These are phyloP conservation scores for Eupsilia transversa DNA, from an alignment of 2,888 invertebrate species.

Conservation along the genomic window DNA sequence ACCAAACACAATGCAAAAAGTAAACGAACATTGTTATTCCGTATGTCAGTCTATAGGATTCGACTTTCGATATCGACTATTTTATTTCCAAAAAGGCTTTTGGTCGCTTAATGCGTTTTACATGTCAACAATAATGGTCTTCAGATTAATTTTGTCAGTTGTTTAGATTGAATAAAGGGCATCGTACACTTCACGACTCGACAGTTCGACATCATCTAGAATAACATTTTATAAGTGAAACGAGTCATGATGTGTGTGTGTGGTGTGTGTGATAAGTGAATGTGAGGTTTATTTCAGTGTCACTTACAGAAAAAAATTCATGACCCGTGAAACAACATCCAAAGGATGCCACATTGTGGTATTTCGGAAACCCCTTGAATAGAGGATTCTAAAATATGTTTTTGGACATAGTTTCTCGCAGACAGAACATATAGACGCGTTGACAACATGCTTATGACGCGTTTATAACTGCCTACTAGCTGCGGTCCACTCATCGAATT, in stretches of 20 bases:
- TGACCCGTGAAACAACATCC: neutral
- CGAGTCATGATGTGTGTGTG: too few relatives aligned
- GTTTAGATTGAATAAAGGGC: slow-evolving; percentile 68
- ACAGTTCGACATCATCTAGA: neutral
- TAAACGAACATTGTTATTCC: slow-evolving; percentile 31
- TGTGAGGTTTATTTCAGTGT: neutral
- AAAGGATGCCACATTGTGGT: too few relatives aligned
- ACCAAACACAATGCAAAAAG: slow-evolving; percentile 16
- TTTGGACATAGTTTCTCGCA: neutral
- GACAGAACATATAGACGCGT: too few relatives aligned
- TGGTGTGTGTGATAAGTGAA: too few relatives aligned
- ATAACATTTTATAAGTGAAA: too few relatives aligned
- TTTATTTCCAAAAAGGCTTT: slow-evolving; percentile 47
- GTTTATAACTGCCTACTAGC: neutral
- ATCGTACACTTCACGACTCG: slow-evolving; percentile 2
- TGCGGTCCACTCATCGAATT: neutral
- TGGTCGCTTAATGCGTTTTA: slow-evolving; percentile 72
- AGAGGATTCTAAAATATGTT: neutral
- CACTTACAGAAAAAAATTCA: neutral
- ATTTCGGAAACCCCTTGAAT: neutral
- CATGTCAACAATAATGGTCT: slow-evolving; percentile 78
- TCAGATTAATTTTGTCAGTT: slow-evolving; percentile 79
- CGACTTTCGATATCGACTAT: slow-evolving; percentile 47
- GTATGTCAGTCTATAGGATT: slow-evolving; percentile 29
- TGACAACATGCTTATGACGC: neutral